phyloP scores from a whole-genome alignment of 2,113 vertebrate species.

The Phrynosoma platyrhinos region DNA sequence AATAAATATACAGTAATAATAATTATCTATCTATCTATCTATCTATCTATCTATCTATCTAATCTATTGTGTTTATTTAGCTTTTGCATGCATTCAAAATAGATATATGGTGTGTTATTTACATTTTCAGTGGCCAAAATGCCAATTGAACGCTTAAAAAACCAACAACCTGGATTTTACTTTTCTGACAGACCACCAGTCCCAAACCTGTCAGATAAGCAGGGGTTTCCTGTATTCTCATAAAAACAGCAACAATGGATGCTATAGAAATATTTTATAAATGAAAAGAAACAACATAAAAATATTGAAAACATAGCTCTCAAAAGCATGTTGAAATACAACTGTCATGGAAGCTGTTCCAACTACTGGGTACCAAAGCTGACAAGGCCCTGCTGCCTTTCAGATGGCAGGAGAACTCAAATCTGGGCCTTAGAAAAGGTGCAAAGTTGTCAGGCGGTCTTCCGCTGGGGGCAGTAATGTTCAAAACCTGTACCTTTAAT shows the following conservation, averaged over 20 bases:
- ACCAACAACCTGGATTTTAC: too few species aligned
- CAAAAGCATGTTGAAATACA: not conserved
- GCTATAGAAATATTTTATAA: not conserved
- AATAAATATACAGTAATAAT: too few species aligned
- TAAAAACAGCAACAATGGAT: not conserved
- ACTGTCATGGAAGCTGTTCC: not conserved
- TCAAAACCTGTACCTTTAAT: not conserved
- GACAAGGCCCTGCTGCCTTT: not conserved
- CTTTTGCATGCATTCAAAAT: too few species aligned
- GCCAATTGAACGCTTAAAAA: too few species aligned
- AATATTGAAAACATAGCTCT: not conserved
- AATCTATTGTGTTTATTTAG: too few species aligned
- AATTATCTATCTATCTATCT: too few species aligned
- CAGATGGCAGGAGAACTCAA: not conserved
- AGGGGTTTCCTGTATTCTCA: too few species aligned
- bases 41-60: too few species aligned
- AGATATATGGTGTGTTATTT: too few species aligned
- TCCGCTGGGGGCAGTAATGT: not conserved
- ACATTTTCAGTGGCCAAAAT: too few species aligned
- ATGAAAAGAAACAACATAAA: not conserved
- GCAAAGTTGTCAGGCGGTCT: not conserved
- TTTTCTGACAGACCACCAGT: too few species aligned
- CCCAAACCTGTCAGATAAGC: too few species aligned
- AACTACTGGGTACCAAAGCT: not conserved
- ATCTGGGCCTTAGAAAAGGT: not conserved